A percentile compares a stretch with the other conserved stretches of the same genome.
These are phyloP conservation scores for Fregata magnificens DNA, from an alignment of 2,113 vertebrate species.

Conservation along the genomic window DNA sequence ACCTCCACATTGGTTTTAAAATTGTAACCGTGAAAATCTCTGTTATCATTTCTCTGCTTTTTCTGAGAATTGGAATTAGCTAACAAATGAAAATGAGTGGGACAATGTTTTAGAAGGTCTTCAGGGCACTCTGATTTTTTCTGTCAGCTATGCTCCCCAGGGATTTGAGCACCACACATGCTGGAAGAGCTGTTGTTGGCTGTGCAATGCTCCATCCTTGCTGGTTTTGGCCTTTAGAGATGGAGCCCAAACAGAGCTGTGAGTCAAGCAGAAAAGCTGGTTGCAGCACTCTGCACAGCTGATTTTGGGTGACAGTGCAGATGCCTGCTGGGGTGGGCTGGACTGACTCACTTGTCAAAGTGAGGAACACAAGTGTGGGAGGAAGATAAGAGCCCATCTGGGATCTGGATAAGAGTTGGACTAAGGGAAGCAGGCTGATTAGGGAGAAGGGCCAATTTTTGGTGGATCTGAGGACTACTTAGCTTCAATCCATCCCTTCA, in stretches of 20 bases:
- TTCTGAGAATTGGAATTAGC: neutral
- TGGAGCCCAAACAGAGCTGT: conserved; percentile 18
- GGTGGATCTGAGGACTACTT: neutral
- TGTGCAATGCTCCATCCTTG: neutral
- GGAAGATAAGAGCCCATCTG: conserved; percentile 48
- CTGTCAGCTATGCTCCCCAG: neutral
- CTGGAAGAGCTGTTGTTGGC: neutral
- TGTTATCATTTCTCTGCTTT: neutral
- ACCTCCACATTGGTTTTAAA: neutral
- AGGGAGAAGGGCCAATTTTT: neutral
- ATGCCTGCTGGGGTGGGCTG: conserved; percentile 46
- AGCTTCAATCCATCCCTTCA: neutral
- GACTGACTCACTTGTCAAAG: conserved; percentile 51
- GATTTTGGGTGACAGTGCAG: conserved; percentile 43
- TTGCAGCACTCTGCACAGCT: conserved; percentile 5
- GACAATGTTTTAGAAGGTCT: neutral
- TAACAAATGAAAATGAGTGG: neutral
- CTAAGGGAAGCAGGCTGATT: neutral
- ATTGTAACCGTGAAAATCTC: neutral
- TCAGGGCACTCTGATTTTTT: neutral
- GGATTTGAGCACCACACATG: neutral
- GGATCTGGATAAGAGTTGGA: neutral
- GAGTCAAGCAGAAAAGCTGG: conserved; percentile 43
- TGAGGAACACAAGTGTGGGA: conserved; percentile 35
- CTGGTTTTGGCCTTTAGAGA: neutral